Conservation (phyloP, 2,113 vertebrate genomes). For the human region GRCh38 chr3:186548501-186549000, state of each 20-base stretch:
- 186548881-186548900: not conserved
- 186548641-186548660: not conserved
- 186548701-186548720: not conserved
- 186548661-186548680: not conserved
- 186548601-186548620: not conserved
- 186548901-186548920: not conserved
- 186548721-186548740: not conserved
- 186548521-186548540: not conserved
- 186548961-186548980: too few relatives aligned
- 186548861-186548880: not conserved
- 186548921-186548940: not conserved
- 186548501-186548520: not conserved
- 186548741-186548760: not conserved
- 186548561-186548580: not conserved
- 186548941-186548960: not conserved
- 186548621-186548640: slow-evolving; percentile 7
- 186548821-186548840: not conserved
- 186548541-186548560: too few relatives aligned
- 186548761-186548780: not conserved
- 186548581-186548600: not conserved
- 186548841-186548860: not conserved
- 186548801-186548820: not conserved
- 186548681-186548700: not conserved
- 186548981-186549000: too few relatives aligned
- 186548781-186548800: not conserved